phyloP scores from a whole-genome alignment of 2,888 invertebrate genomes.

The Dicyrtomina minuta region DNA sequence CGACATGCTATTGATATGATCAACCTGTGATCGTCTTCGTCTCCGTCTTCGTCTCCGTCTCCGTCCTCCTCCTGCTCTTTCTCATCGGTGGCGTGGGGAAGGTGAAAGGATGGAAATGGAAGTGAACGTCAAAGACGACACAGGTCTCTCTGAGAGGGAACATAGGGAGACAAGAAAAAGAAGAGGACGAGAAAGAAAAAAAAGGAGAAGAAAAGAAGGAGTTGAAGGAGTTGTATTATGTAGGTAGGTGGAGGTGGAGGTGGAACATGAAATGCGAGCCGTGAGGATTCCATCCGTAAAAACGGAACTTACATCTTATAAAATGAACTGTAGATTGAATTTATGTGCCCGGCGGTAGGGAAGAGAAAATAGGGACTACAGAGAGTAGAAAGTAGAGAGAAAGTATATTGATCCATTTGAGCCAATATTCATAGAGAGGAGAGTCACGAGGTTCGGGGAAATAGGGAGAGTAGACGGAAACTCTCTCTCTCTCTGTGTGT shows the following conservation, averaged over 20 bases:
- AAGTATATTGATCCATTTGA: slow-evolving; percentile 20
- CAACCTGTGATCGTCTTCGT: background rate
- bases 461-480: background rate
- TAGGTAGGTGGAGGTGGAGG: background rate
- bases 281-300: background rate
- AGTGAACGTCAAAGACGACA: background rate
- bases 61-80: background rate
- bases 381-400: slow-evolving; percentile 1
- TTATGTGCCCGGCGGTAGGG: slow-evolving; percentile 15
- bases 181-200: background rate
- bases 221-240: background rate
- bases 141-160: background rate
- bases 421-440: slow-evolving; percentile 11
- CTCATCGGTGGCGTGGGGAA: too few relatives aligned
- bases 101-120: background rate
- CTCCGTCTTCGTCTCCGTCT: too few relatives aligned
- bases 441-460: background rate
- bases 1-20: slow-evolving; percentile 15
- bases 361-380: slow-evolving; percentile 11
- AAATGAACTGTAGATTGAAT: slow-evolving; percentile 26
- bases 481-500: too few relatives aligned
- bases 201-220: background rate
- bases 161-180: background rate
- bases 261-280: too few relatives aligned
- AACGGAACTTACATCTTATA: slow-evolving; percentile 15